A percentile compares a stretch with the other conserved stretches of the same genome.
These are phyloP conservation scores for Lytechinus variegatus DNA, from an alignment of 35 echinoderm and acorn worm species.

Conservation along the genomic window DNA sequence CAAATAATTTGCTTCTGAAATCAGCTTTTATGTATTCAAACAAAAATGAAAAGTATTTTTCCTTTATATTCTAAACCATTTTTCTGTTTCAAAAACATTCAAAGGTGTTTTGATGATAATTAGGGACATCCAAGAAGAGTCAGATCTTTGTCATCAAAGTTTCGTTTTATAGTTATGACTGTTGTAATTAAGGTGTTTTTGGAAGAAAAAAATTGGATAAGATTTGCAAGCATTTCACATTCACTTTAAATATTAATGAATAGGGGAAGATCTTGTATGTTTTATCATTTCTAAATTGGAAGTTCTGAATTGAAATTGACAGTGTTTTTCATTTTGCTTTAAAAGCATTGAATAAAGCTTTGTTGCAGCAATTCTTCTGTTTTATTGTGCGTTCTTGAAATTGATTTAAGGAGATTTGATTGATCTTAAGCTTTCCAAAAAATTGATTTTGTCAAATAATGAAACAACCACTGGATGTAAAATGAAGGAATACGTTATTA, in stretches of 20 bases:
- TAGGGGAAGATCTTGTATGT: not conserved
- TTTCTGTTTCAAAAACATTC: no score
- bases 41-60: not conserved
- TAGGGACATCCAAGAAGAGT: no score
- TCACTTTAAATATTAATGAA: not conserved
- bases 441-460: no score
- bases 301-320: not conserved
- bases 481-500: no score
- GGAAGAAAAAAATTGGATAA: not conserved
- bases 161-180: no score
- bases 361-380: not conserved
- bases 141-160: no score
- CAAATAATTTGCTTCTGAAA: not conserved
- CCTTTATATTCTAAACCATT: no score
- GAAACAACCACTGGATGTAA: no score
- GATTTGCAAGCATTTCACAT: not conserved
- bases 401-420: no score
- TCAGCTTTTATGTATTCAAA: not conserved
- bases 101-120: no score
- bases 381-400: not conserved
- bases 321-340: not conserved
- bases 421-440: no score
- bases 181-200: no score
- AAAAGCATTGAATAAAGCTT: slow-evolving; percentile 5
- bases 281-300: not conserved